Base-by-base conservation (phyloP, 2,113 vertebrate genomes). In the Ahaetulla prasina region DNA sequence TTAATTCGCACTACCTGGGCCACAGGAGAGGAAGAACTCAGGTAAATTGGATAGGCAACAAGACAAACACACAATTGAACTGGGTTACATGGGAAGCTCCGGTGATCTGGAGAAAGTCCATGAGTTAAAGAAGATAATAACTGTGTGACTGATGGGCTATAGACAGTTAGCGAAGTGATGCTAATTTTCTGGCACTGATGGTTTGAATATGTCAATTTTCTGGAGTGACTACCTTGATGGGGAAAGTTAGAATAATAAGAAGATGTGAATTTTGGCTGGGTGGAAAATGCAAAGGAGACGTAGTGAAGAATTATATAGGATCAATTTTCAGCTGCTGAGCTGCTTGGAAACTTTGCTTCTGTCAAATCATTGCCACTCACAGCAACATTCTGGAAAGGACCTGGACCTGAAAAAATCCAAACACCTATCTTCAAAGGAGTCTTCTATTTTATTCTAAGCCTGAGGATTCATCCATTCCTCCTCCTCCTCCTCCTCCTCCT, bases 91-190 rank as follows among this genome's bases (percentile, higher is more conserved):
- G 39, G 55, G 85, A 89, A 91, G 68, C 68, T 60, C 49, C 87
- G 53, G 68, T 89, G 90, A 91, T 93, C 93, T 89, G 87, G 87
- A 85, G 55, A 91, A 91, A 91, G 88, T 43, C 54, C 49, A n/a
- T 8, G 35, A 84, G 35, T 89, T 68, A 89, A 93, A 68, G 87
- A 93, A 93, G 90, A 88, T 89, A 93, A 88, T 89, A 93, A 93
- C 30, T 52, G 39, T 86, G 87, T 53, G 90, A 86, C 54, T 53
- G 74, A 47, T 85, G 47, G 53, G 87, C 54, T n/a, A 89, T n/a
- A 91, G 74, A 53, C 74, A 74, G 74, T 68, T 86, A 93, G 88
- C 54, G 86, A 89, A 89, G 74, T 89, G 80, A 47, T 93, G 87
- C 47, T 93, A 91, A 93, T 91, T 93, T 85, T 89, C 80, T 93